Conservation (phyloP, 2,888 invertebrate genomes). For the Drosophila ochracea region DNA sequence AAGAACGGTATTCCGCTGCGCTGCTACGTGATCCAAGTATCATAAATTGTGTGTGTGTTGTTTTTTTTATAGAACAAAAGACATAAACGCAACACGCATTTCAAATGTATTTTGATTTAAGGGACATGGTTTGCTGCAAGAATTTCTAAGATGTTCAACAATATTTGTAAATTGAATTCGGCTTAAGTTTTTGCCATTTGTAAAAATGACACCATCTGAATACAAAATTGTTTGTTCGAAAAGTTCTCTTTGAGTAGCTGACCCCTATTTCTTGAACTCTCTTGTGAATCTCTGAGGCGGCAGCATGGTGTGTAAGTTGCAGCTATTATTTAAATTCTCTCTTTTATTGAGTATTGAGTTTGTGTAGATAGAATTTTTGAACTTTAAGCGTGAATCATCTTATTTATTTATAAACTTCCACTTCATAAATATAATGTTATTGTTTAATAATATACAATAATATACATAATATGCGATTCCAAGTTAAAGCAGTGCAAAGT, state of each 20-base stretch:
- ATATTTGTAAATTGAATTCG: background rate
- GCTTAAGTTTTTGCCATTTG: background rate
- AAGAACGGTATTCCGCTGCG: slow-evolving; percentile 7
- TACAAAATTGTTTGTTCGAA: background rate
- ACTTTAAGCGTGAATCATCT: background rate
- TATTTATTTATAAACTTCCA: slow-evolving; percentile 2
- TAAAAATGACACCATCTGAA: too few relatives aligned
- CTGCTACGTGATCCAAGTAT: slow-evolving; percentile 53
- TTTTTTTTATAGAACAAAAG: slow-evolving; percentile 23
- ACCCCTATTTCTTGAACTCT: background rate
- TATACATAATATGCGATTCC: background rate
- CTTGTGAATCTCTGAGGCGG: background rate
- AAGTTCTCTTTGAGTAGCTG: background rate
- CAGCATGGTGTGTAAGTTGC: background rate
- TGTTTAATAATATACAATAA: background rate
- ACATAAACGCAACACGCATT: slow-evolving; percentile 38
- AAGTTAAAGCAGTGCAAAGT: background rate
- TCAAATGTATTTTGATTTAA: slow-evolving; percentile 23
- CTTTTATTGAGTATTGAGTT: too few relatives aligned
- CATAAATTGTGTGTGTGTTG: slow-evolving; percentile 53
- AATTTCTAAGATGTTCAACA: background rate
- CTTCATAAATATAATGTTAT: background rate
- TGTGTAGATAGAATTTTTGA: background rate
- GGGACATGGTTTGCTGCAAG: slow-evolving; percentile 16
- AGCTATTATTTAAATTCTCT: background rate